These are phyloP conservation scores for Panulirus ornatus DNA, from an alignment of 1,140 invertebrate genomes.

Conservation along the genomic window DNA sequence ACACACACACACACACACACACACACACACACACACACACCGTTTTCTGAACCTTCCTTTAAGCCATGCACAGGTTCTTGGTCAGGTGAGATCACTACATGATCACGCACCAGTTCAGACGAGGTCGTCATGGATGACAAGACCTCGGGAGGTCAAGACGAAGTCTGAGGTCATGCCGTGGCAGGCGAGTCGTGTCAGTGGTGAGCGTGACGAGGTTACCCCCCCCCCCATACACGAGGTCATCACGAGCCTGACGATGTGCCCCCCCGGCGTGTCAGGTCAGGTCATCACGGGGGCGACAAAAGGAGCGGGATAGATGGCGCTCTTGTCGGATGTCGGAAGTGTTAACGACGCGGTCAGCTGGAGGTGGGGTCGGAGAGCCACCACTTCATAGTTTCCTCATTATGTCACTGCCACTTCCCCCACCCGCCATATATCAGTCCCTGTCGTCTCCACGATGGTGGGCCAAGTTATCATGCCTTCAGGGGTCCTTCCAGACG, in stretches of 20 bases:
- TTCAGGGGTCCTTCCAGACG: background rate
- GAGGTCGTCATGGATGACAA: background rate
- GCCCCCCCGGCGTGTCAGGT: too few relatives aligned
- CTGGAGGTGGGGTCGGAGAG: background rate
- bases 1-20: too few relatives aligned
- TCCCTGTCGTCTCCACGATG: background rate
- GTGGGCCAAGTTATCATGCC: slow-evolving; percentile 23
- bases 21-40: too few relatives aligned
- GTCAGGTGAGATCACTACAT: too few relatives aligned
- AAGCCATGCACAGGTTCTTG: too few relatives aligned
- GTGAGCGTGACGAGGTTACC: too few relatives aligned
- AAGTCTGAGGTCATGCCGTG: background rate
- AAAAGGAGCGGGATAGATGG: too few relatives aligned
- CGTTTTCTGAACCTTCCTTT: too few relatives aligned
- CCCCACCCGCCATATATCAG: background rate
- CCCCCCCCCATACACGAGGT: too few relatives aligned
- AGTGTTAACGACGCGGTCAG: background rate
- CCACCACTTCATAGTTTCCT: slow-evolving; percentile 7
- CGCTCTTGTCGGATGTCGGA: background rate
- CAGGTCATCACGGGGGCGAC: background rate
- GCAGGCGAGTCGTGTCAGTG: too few relatives aligned
- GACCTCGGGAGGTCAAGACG: background rate
- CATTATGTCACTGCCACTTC: slow-evolving; percentile 19
- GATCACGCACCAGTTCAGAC: background rate
- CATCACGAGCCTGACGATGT: background rate